Percentiles rank a stretch among this genome's conserved stretches.
These are phyloP conservation scores for Phaedon cochleariae DNA, from an alignment of 2,888 invertebrate genomes.

Conservation along the genomic window DNA sequence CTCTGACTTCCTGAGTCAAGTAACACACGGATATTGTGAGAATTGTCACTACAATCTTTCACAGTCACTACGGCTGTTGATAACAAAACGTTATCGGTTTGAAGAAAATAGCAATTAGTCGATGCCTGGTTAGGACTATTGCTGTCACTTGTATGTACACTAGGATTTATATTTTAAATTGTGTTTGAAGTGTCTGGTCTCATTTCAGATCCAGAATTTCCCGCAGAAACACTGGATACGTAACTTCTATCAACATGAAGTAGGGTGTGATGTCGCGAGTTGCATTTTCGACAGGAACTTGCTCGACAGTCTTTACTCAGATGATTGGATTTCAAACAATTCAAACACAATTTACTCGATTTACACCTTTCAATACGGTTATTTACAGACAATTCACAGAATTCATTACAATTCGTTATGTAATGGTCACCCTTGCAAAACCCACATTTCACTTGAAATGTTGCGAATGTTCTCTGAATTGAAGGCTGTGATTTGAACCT, in stretches of 20 bases:
- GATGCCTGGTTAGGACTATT: neutral
- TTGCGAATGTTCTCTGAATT: no score
- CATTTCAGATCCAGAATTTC: neutral
- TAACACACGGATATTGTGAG: neutral
- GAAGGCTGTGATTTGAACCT: neutral
- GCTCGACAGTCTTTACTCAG: constrained; percentile 7
- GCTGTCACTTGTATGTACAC: neutral
- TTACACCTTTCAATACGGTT: neutral
- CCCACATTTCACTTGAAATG: constrained; percentile 1
- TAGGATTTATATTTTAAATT: neutral
- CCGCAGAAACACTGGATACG: neutral
- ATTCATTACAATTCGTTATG: constrained; percentile 6
- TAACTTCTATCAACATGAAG: constrained; percentile 6
- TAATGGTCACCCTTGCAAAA: constrained; percentile 7
- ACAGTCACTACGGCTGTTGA: constrained; percentile 1
- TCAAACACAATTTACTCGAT: neutral
- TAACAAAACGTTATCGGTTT: neutral
- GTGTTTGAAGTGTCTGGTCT: neutral
- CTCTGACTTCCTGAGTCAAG: no score
- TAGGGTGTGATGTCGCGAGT: constrained; percentile 6
- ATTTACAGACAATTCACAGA: neutral
- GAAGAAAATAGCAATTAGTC: neutral
- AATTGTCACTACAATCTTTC: neutral
- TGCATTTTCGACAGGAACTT: constrained; percentile 2
- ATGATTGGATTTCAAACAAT: constrained; percentile 11